These are phyloP conservation scores for Pogoniulus pusillus DNA, from an alignment of 2,797 vertebrate species.

Conservation along the genomic window DNA sequence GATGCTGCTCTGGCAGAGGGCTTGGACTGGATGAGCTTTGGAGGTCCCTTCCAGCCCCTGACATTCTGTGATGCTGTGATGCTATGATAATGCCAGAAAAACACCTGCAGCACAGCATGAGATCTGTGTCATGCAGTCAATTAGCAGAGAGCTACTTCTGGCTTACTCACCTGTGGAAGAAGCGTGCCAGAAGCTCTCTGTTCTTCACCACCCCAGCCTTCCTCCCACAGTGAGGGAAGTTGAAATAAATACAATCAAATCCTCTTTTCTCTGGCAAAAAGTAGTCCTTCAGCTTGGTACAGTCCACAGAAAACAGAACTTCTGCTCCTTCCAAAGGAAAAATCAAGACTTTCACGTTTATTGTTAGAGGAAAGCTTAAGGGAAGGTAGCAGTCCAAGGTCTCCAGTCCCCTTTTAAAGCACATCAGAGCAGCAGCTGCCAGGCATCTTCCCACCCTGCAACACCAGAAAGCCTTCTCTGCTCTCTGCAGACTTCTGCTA, in stretches of 20 bases:
- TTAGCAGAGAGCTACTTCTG: not conserved
- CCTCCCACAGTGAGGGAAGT: conserved; percentile 95
- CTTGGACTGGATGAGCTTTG: too few relatives aligned
- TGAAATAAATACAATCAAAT: conserved; percentile 90
- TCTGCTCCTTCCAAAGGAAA: conserved; percentile 76
- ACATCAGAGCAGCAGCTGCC: not conserved
- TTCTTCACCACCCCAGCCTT: conserved; percentile 95
- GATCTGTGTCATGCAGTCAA: not conserved
- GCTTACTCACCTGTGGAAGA: conserved; percentile 86
- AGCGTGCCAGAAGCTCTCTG: conserved; percentile 85
- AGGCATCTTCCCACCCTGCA: not conserved
- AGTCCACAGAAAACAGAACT: conserved; percentile 89
- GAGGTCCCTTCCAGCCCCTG: too few relatives aligned
- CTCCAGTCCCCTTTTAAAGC: not conserved
- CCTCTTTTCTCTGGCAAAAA: conserved; percentile 47
- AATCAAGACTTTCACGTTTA: not conserved
- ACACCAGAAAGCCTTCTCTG: not conserved
- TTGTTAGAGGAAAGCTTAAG: not conserved
- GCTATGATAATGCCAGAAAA: not conserved
- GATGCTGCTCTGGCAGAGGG: too few relatives aligned
- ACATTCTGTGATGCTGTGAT: too few relatives aligned
- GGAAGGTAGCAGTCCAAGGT: not conserved
- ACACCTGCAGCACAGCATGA: accelerated
- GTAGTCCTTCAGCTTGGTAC: conserved; percentile 80
- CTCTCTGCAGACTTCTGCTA: not conserved